These are phyloP conservation scores for Melanocharis versteri DNA, from an alignment of 2,113 vertebrate species.

Conservation along the genomic window DNA sequence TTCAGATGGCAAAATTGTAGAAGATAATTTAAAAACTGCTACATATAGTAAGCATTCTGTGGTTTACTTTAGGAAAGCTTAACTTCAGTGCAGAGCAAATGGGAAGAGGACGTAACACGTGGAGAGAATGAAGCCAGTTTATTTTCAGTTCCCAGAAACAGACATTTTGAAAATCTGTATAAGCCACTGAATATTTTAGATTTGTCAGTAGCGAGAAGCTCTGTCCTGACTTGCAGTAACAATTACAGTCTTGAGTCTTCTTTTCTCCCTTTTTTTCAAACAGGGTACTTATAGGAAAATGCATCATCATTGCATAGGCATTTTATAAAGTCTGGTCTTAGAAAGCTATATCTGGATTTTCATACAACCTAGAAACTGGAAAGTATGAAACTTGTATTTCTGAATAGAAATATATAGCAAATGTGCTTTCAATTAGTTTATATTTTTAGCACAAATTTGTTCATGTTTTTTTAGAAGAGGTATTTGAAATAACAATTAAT, in stretches of 20 bases:
- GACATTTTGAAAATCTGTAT: background rate
- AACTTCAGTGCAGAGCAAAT: background rate
- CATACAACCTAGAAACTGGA: background rate
- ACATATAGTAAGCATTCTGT: background rate
- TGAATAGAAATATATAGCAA: background rate
- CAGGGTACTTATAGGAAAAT: background rate
- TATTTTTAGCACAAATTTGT: background rate
- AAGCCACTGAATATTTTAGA: background rate
- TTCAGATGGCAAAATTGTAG: background rate
- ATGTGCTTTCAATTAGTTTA: background rate
- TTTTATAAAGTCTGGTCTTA: background rate
- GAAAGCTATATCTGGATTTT: background rate
- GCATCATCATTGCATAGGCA: background rate
- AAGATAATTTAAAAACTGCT: background rate
- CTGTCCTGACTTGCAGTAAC: background rate
- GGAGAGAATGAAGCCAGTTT: background rate
- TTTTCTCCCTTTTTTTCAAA: background rate
- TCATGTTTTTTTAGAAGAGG: background rate
- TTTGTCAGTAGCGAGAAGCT: background rate
- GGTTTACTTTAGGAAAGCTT: background rate
- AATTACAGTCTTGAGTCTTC: background rate
- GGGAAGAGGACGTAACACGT: background rate
- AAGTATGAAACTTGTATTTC: background rate
- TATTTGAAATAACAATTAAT: background rate
- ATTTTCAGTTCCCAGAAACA: conserved; percentile 10